Conservation (phyloP, 1,140 invertebrate genomes). For the Drosophila pandora region DNA sequence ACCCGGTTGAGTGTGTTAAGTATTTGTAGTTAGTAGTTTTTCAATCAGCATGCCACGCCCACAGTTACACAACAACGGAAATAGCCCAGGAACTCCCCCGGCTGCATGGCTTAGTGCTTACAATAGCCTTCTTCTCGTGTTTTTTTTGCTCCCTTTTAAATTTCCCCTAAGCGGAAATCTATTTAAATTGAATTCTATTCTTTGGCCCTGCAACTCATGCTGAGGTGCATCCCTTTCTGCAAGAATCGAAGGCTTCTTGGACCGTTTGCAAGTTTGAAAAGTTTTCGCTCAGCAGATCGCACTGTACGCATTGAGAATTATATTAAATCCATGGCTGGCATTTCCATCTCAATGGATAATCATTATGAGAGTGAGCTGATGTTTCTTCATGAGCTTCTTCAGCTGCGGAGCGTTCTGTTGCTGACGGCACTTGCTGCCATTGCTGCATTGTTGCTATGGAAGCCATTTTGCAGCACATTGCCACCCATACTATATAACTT, state of each 20-base stretch:
- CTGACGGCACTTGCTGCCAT: constrained; percentile 54
- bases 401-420: constrained; percentile 27
- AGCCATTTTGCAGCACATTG: constrained; percentile 58
- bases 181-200: constrained; percentile 82
- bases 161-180: constrained; percentile 83
- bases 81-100: constrained; percentile 10
- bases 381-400: constrained; percentile 18
- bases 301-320: constrained; percentile 73
- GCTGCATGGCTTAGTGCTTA: constrained; percentile 54
- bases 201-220: constrained; percentile 65
- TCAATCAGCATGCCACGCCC: constrained; percentile 69
- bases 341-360: constrained; percentile 83
- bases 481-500: constrained; percentile 11
- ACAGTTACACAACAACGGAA: constrained; percentile 40
- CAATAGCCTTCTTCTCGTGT: constrained; percentile 66
- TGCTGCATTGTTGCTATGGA: constrained; percentile 43
- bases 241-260: constrained; percentile 7
- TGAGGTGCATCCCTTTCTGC: constrained; percentile 50
- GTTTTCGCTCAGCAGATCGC: constrained; percentile 57
- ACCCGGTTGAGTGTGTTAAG: constrained; percentile 45
- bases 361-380: constrained; percentile 71
- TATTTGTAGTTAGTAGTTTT: constrained; percentile 78
- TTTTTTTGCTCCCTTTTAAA: constrained; percentile 55
- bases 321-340: constrained; percentile 80
- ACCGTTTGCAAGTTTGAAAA: constrained; percentile 43